Percentiles rank a stretch among this genome's conserved stretches.
Evolutionary conservation across 2,888 invertebrate genomes (phyloP).

Genomic region (Lasioglossum vierecki): DNA sequence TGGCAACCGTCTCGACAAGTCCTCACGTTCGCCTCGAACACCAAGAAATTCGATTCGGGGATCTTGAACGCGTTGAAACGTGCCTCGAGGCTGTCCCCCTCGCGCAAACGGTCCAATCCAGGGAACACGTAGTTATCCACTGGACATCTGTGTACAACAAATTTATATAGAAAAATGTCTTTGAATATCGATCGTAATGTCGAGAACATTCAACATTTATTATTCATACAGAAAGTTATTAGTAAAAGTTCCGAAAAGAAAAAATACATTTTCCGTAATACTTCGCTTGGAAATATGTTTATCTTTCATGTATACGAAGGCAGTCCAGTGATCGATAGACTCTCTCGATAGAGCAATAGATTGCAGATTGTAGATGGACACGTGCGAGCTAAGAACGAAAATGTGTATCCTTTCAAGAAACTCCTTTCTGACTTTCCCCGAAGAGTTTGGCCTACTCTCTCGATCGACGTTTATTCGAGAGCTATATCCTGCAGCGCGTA

Average conservation of each 20-base stretch:
- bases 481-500: neutral
- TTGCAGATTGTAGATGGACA: neutral
- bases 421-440: neutral
- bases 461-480: neutral
- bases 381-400: neutral
- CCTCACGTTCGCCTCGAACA: conserved; percentile 95
- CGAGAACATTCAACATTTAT: too few relatives aligned
- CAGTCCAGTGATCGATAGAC: too few relatives aligned
- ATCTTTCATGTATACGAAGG: too few relatives aligned
- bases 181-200: too few relatives aligned
- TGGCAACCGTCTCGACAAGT: conserved; percentile 96
- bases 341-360: neutral
- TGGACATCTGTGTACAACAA: conserved; percentile 89
- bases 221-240: neutral
- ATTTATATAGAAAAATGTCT: neutral
- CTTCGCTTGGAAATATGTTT: too few relatives aligned
- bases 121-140: conserved; percentile 97
- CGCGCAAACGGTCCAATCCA: conserved; percentile 93
- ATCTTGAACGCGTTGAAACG: conserved; percentile 97
- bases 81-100: conserved; percentile 94
- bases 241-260: too few relatives aligned
- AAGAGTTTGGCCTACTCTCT: neutral
- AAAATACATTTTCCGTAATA: too few relatives aligned
- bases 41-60: conserved; percentile 96
- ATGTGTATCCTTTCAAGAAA: neutral